A percentile compares a stretch with the other conserved stretches of the same genome.
Conservation (phyloP, 2,888 invertebrate species). For the Drosophila kanekoi region DNA sequence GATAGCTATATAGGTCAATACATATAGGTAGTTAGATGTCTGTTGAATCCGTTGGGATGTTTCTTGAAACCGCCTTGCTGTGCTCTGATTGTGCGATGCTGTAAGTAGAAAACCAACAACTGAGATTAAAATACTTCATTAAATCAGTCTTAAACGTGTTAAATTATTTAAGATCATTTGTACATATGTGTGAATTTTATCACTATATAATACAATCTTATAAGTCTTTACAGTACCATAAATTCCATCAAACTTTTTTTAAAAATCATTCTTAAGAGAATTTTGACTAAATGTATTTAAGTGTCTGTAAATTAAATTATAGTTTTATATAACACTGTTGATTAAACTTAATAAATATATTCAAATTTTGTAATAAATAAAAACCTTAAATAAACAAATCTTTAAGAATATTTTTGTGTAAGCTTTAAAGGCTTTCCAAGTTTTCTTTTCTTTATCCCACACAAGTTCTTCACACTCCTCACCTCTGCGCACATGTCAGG, state of each 20-base stretch:
- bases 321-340: no score
- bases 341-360: no score
- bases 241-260: not conserved
- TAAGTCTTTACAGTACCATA: no score
- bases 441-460: not conserved
- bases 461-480: not conserved
- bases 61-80: conserved; percentile 42
- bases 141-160: not conserved
- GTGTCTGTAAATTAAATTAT: no score
- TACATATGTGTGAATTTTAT: no score
- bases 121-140: not conserved
- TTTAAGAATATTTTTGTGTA: not conserved
- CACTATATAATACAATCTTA: no score
- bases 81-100: conserved; percentile 55
- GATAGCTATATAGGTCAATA: conserved; percentile 12
- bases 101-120: conserved; percentile 29
- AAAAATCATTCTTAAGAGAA: not conserved
- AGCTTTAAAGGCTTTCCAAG: not conserved
- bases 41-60: conserved; percentile 30
- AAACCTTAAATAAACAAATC: not conserved
- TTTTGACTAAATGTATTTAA: no score
- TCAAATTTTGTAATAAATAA: no score
- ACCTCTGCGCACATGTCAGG: conserved; percentile 14
- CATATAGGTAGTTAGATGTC: conserved; percentile 9
- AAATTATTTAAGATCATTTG: not conserved